Base-by-base conservation (phyloP, 2,797 vertebrate species). In the Knipowitschia caucasica region DNA sequence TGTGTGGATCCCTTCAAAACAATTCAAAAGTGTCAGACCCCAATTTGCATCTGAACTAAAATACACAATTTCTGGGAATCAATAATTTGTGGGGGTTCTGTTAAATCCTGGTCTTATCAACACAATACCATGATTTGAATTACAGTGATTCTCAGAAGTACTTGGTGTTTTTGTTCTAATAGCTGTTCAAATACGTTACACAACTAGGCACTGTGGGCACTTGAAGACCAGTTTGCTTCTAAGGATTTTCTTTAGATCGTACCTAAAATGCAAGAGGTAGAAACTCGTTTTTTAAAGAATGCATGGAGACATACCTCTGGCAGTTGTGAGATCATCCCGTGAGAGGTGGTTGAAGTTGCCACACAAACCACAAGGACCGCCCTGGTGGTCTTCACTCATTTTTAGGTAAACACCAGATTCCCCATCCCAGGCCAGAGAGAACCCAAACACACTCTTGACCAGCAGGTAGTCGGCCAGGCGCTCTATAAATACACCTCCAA, bases 371-470 rank as follows among this genome's bases (percentile, higher is more conserved):
- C 95, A 98, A 20, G 94, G 78, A 67, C 91, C 87, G 35, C 93
- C 94, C 72, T 91, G 95, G 81, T 98, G 94, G 56, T 94, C 92
- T 73, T 95, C 94, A 4, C 93, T 94, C 78, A 99, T 86, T 78
- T 97, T 98, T 77, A 99, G 89, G 80, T 99, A 99, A 82, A 98
- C 88, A 18, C 94, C 97, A 1, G 95, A 94, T 77, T 87, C 89
- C 67, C 97, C 97, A 71, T 99, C 97, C 97, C 96, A 99, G 66
- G 97, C 97, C 87, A 99, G 76, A 31, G 95, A 98, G 88, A 99
- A 96, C 56, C 97, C 96, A 80, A 98, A 98, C 17, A 93, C 94
- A 52, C 94, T 98, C 87, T 98, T 99, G 80, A 98, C 94, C 44
- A 99, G 86, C 80, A 98, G 90, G 78, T 99, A 99, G 82, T 98